A percentile compares a stretch with the other conserved stretches of the same genome.
phyloP scores from a whole-genome alignment of 1,140 invertebrate species.

The Dendrolimus punctatus region DNA sequence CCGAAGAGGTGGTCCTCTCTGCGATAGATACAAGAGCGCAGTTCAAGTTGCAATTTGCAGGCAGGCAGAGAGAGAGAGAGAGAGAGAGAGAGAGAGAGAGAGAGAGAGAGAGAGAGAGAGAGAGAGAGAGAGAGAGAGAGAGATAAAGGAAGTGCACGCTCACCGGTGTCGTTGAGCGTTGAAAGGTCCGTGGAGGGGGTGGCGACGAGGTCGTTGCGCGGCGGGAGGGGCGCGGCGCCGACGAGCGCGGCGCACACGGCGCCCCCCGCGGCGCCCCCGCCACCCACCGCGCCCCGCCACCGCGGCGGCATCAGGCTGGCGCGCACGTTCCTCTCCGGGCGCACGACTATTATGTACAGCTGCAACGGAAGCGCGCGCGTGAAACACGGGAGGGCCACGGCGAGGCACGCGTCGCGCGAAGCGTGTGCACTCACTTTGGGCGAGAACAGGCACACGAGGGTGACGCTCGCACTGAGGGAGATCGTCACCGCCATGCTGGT shows the following conservation, averaged over 20 bases:
- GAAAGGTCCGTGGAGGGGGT: constrained; percentile 47
- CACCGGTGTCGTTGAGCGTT: constrained; percentile 36
- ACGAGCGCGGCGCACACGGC: constrained; percentile 44
- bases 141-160: neutral
- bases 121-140: no score
- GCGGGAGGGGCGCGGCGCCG: constrained; percentile 34
- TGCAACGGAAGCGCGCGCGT: constrained; percentile 39
- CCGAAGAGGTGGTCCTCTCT: constrained; percentile 37
- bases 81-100: no score
- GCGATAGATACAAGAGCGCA: constrained; percentile 3
- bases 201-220: constrained; percentile 18
- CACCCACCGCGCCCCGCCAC: constrained; percentile 63
- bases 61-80: no score
- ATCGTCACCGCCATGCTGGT: constrained; percentile 95
- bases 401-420: neutral
- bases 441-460: constrained; percentile 91
- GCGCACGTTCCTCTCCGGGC: constrained; percentile 93
- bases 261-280: constrained; percentile 24
- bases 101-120: no score
- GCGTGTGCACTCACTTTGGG: constrained; percentile 79
- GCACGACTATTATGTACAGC: constrained; percentile 93
- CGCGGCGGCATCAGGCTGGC: constrained; percentile 89
- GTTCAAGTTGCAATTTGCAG: no score
- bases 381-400: neutral
- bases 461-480: constrained; percentile 91